These are phyloP conservation scores for Perdita meconis DNA, from an alignment of 2,888 invertebrate genomes.

Conservation along the genomic window DNA sequence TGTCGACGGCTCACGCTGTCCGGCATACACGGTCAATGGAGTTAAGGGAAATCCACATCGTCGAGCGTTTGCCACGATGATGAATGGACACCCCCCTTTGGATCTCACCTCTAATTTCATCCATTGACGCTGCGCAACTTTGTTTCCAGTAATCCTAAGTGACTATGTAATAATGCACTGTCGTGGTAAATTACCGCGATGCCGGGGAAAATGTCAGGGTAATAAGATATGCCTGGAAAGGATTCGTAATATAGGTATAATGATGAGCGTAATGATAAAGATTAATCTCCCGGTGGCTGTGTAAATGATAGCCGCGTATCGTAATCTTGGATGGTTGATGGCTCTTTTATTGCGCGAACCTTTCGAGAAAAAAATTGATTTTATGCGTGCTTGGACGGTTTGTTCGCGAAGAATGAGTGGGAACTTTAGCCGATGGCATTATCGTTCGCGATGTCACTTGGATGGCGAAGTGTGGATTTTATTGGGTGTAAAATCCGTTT, in stretches of 20 bases:
- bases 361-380: too few species aligned
- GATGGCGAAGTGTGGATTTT: too few species aligned
- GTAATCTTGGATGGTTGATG: too few species aligned
- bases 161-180: too few species aligned
- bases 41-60: conserved; percentile 18
- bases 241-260: not conserved
- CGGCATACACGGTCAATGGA: conserved; percentile 12
- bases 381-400: too few species aligned
- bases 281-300: not conserved
- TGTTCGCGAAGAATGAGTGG: too few species aligned
- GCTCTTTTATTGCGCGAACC: too few species aligned
- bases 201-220: not conserved
- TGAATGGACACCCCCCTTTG: not conserved
- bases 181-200: too few species aligned
- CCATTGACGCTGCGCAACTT: not conserved
- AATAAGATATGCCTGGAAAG: not conserved
- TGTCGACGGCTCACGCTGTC: conserved; percentile 21
- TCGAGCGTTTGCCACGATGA: not conserved
- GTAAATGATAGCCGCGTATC: too few species aligned
- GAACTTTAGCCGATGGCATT: too few species aligned
- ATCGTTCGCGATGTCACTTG: too few species aligned
- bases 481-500: too few species aligned
- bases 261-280: not conserved
- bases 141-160: not conserved
- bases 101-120: not conserved